phyloP scores from a whole-genome alignment of 2,888 invertebrate genomes.

The Adineta ricciae region DNA sequence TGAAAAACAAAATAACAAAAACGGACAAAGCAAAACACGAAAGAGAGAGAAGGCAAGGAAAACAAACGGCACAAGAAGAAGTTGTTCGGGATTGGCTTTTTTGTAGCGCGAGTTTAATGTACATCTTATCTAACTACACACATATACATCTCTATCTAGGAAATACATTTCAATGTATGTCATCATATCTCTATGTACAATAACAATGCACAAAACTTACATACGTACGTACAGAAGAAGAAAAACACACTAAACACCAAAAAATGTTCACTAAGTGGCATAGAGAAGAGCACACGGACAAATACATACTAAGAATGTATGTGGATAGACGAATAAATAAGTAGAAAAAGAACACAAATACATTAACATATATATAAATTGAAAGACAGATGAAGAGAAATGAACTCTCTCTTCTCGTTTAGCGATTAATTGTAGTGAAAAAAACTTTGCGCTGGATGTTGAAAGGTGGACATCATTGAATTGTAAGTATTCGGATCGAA shows the following conservation, averaged over 20 bases:
- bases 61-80: too few species aligned
- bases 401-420: neutral
- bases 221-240: neutral
- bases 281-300: neutral
- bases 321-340: neutral
- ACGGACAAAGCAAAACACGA: neutral
- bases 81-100: neutral
- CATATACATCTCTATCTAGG: neutral
- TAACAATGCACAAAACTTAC: neutral
- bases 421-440: neutral
- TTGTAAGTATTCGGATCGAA: neutral
- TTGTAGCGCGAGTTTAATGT: neutral
- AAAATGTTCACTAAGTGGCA: neutral
- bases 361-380: neutral
- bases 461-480: neutral
- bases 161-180: neutral
- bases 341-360: neutral
- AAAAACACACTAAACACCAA: neutral
- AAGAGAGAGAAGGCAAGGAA: neutral
- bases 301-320: conserved; percentile 5
- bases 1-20: neutral
- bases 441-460: neutral
- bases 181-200: neutral
- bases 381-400: conserved; percentile 2
- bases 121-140: neutral